phyloP scores from a whole-genome alignment of 2,888 invertebrate species.

The Nomada ferruginata region DNA sequence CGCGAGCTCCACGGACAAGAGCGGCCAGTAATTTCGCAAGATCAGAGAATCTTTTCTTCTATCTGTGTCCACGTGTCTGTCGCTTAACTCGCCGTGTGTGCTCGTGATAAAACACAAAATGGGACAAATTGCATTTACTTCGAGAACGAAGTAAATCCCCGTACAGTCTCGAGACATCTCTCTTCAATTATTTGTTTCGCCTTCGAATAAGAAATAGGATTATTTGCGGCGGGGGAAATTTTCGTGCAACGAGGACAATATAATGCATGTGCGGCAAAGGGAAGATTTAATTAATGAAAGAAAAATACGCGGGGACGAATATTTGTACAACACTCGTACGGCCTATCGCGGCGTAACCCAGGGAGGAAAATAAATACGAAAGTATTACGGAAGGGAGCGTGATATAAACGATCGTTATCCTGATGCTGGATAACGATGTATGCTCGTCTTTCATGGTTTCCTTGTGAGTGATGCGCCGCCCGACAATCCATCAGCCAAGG shows the following conservation, averaged over 20 bases:
- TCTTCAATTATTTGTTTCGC: not conserved
- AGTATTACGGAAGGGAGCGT: conserved; percentile 22
- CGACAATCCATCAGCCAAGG: conserved; percentile 50
- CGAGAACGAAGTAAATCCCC: not conserved
- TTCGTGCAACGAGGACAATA: not conserved
- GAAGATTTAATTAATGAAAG: not conserved
- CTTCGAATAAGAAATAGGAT: not conserved
- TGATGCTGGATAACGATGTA: conserved; percentile 39
- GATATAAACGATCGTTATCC: conserved; percentile 62
- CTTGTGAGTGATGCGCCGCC: conserved; percentile 38
- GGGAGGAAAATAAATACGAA: conserved; percentile 31
- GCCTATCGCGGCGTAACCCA: not conserved
- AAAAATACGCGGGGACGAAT: not conserved
- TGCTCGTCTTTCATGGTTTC: conserved; percentile 35
- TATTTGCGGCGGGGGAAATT: not conserved
- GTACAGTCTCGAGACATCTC: not conserved
- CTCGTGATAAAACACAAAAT: not conserved
- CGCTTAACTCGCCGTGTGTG: not conserved
- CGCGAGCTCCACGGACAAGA: conserved; percentile 1
- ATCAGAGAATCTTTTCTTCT: conserved; percentile 33
- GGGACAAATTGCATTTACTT: not conserved
- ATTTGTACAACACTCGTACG: conserved; percentile 17
- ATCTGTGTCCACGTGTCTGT: conserved; percentile 16
- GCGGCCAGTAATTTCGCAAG: conserved; percentile 22
- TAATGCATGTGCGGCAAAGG: not conserved